A percentile compares a stretch with the other conserved stretches of the same genome.
Conservation (phyloP, 2,888 invertebrate species). For the Diadegma fenestrale region DNA sequence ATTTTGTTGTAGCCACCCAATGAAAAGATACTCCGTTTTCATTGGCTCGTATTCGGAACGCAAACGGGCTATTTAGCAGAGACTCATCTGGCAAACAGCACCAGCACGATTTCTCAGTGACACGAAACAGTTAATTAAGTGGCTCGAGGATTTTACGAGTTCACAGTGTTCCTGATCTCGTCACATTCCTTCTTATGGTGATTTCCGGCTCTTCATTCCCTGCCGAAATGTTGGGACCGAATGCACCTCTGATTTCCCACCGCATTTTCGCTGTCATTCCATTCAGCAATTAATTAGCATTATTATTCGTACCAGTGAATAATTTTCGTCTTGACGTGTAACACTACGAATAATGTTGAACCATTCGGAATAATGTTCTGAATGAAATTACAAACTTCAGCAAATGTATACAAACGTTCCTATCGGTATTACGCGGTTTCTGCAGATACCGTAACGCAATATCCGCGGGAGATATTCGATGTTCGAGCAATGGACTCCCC, state of each 20-base stretch:
- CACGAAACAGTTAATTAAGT: slow-evolving; percentile 68
- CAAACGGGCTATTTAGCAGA: slow-evolving; percentile 1
- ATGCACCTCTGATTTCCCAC: not conserved
- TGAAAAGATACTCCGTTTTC: slow-evolving; percentile 64
- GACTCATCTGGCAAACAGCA: not conserved
- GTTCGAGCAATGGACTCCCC: slow-evolving; percentile 40
- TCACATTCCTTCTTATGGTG: slow-evolving; percentile 37
- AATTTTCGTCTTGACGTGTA: not conserved
- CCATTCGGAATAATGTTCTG: slow-evolving; percentile 1
- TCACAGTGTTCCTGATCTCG: slow-evolving; percentile 52
- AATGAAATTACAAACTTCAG: not conserved
- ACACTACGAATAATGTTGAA: not conserved
- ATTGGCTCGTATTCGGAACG: slow-evolving; percentile 59
- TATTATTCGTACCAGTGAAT: not conserved
- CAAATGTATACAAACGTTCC: slow-evolving; percentile 22
- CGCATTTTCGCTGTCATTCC: not conserved
- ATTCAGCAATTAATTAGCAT: not conserved
- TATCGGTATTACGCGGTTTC: slow-evolving; percentile 25
- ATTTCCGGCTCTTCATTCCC: slow-evolving; percentile 30
- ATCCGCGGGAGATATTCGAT: slow-evolving; percentile 35
- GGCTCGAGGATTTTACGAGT: slow-evolving; percentile 64
- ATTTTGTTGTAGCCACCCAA: slow-evolving; percentile 47
- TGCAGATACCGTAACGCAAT: slow-evolving; percentile 31
- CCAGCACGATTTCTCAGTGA: slow-evolving; percentile 38
- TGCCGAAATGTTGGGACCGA: not conserved